Evolutionary conservation across 1,140 invertebrate genomes (phyloP), one percentile per base, ranked within the genome.

Genomic region (Phocides pigmalion): DNA sequence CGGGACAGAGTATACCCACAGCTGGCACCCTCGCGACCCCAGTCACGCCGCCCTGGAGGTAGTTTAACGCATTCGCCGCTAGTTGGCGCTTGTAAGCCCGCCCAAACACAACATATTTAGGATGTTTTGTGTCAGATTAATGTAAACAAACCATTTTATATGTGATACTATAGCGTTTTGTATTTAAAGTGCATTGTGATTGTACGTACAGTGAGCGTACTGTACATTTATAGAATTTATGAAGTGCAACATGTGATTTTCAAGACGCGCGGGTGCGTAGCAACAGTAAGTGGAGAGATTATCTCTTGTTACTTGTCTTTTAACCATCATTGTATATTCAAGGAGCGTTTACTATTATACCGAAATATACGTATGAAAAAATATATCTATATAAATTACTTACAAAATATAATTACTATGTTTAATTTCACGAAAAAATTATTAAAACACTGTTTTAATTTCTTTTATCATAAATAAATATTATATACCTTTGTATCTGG

Each of bases 101-200:
- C 84, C 79, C 78, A 78, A 81, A 74, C 82, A 81, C 82, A 81
- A 78, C 77, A 90, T 76, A 79, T 72, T 80, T 79, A 79, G 75
- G 76, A 78, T 72, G 72, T 82, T 80, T 81, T 79, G 67, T 79
- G 75, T 71, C 53, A 75, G 61, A 69, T 79, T 76, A 68, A 78
- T 82, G 84, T 89, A 89, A 89, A 90, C 85, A 90, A 87, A 89
- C 81, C 73, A 64, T 73, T 81, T 79, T 76, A 64, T 79, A 68
- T 69, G 74, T 72, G 61, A 70, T 73, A 75, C 62, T 61, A 58
- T 41, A 59, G 64, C 71, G 42, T 59, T 54, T 41, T 62, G 9
- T 41, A 35, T 19, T 61, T 61, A 39, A 39, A 17, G 35, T 20
- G 17, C 28, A 3, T 12, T 20, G 50, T 41, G 32, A 14, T 14